These are phyloP conservation scores for Semibalanus balanoides DNA, from an alignment of 1,140 invertebrate species.

Conservation along the genomic window DNA sequence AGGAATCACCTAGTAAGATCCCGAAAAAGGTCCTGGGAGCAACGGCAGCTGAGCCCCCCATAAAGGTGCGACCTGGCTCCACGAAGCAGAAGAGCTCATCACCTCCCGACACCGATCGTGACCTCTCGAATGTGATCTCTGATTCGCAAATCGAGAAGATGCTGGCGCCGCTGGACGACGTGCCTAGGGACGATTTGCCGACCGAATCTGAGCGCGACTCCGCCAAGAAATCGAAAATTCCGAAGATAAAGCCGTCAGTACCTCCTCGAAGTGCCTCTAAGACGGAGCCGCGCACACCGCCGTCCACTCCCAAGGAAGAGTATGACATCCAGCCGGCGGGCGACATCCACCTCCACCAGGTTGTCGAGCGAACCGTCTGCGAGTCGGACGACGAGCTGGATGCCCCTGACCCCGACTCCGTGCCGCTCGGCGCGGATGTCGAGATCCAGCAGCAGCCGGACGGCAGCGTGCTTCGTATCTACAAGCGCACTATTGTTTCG, in stretches of 20 bases:
- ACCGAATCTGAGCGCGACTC: neutral
- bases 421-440: neutral
- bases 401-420: conserved; percentile 8
- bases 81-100: neutral
- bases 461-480: neutral
- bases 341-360: conserved; percentile 12
- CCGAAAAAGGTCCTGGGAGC: neutral
- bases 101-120: neutral
- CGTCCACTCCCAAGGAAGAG: neutral
- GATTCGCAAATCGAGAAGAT: neutral
- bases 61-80: neutral
- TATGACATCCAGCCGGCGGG: neutral
- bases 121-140: neutral
- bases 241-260: neutral
- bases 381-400: conserved; percentile 13
- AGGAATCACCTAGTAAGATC: neutral
- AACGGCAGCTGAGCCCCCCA: neutral
- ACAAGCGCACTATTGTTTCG: neutral
- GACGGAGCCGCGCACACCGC: neutral
- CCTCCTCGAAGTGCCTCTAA: neutral
- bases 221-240: neutral
- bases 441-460: neutral
- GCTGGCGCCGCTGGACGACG: neutral
- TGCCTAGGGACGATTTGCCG: neutral
- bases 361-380: conserved; percentile 17